phyloP scores from a whole-genome alignment of 2,797 vertebrate species.

The Neoniphon sammara region DNA sequence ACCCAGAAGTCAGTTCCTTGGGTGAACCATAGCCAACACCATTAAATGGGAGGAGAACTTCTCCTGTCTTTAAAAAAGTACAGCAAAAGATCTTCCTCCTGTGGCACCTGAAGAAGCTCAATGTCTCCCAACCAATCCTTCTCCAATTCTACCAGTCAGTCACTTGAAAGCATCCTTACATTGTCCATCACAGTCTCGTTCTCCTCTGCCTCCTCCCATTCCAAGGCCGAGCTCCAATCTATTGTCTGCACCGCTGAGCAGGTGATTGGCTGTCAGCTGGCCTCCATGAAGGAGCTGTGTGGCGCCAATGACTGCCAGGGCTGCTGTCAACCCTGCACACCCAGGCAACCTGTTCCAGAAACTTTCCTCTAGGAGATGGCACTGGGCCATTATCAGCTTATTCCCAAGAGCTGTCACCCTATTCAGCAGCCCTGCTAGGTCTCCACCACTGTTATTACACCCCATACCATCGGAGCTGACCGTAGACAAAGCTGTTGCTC shows the following conservation, averaged over 20 bases:
- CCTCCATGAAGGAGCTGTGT: constrained; percentile 12
- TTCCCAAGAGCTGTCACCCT: constrained; percentile 38
- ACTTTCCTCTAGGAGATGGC: neutral
- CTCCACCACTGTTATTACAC: neutral
- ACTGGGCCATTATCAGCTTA: constrained; percentile 18
- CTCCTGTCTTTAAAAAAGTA: neutral
- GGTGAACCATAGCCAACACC: constrained; percentile 5
- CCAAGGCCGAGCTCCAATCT: neutral
- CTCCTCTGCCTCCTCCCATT: constrained; percentile 4
- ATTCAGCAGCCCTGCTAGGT: neutral
- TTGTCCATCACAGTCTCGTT: constrained; percentile 11
- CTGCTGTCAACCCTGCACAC: constrained; percentile 22
- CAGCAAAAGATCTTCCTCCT: neutral
- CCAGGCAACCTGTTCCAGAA: constrained; percentile 16
- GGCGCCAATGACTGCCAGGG: neutral
- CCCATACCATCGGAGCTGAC: neutral
- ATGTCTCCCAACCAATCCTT: neutral
- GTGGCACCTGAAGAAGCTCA: neutral
- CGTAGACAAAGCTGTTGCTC: constrained; percentile 6
- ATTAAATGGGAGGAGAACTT: neutral
- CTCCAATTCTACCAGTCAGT: neutral
- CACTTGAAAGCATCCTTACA: neutral
- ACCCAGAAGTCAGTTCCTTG: no score
- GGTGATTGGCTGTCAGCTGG: constrained; percentile 35
- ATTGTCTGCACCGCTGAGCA: constrained; percentile 14